phyloP scores from a whole-genome alignment of 53 echinoderm and acorn worm genomes.

The Pentamera pediparva region DNA sequence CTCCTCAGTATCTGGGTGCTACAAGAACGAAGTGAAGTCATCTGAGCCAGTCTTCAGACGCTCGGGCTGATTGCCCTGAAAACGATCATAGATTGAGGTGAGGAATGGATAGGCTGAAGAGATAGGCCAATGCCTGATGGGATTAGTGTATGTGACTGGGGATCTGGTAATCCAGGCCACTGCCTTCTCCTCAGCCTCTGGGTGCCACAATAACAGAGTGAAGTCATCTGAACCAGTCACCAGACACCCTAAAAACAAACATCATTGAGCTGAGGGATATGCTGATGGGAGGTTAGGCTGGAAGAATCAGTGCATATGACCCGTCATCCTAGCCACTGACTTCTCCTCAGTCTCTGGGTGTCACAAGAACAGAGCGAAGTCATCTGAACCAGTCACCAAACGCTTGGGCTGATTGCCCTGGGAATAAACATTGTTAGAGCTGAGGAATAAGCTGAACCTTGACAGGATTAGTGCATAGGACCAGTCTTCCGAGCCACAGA shows the following conservation, averaged over 20 bases:
- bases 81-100: no score
- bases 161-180: constrained; percentile 78
- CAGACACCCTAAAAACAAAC: constrained; percentile 57
- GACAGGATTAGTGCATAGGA: constrained; percentile 76
- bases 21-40: constrained; percentile 85
- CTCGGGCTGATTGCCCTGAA: constrained; percentile 82
- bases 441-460: no score
- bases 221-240: constrained; percentile 94
- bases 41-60: constrained; percentile 88
- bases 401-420: constrained; percentile 87
- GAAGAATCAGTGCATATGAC: constrained; percentile 89
- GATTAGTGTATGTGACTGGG: no score
- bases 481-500: constrained; percentile 72
- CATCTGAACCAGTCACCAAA: constrained; percentile 90
- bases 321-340: constrained; percentile 86
- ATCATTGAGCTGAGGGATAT: no score
- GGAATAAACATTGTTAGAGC: neutral
- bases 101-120: constrained; percentile 72
- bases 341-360: constrained; percentile 87
- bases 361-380: constrained; percentile 98
- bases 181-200: constrained; percentile 73
- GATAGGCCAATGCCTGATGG: constrained; percentile 77
- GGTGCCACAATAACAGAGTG: constrained; percentile 92
- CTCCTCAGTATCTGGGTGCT: constrained; percentile 70
- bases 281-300: constrained; percentile 90